Percentiles rank a stretch among this genome's conserved stretches.
Conservation (phyloP, 2,113 vertebrate genomes). For the Apus apus region DNA sequence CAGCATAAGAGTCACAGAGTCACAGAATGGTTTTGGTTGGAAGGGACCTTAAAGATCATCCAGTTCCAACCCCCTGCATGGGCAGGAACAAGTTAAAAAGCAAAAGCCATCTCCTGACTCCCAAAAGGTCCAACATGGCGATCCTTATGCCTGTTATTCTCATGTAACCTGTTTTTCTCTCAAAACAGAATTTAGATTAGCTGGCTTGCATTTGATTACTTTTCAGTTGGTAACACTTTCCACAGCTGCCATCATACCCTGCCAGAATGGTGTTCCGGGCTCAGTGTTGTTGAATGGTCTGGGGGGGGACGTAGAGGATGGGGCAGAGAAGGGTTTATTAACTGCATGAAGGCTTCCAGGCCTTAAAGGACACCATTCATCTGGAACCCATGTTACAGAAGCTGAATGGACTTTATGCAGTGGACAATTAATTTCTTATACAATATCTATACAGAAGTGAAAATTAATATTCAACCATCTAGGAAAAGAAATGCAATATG, state of each 20-base stretch:
- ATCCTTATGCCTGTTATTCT: not conserved
- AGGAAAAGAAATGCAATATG: conserved; percentile 47
- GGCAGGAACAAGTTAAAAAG: not conserved
- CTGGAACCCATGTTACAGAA: not conserved
- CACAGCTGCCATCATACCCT: not conserved
- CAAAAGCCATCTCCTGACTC: not conserved
- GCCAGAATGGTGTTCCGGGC: not conserved
- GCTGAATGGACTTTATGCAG: not conserved
- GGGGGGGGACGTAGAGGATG: not conserved
- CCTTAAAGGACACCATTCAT: not conserved
- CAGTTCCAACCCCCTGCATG: no score
- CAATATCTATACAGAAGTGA: conserved; percentile 4
- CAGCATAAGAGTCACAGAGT: not conserved
- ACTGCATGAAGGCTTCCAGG: not conserved
- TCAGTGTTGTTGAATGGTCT: not conserved
- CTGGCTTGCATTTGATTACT: not conserved
- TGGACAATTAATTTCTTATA: conserved; percentile 40
- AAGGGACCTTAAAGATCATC: no score
- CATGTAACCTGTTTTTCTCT: not conserved
- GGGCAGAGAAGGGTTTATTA: not conserved
- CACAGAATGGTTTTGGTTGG: no score
- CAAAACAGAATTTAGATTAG: not conserved
- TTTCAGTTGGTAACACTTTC: not conserved
- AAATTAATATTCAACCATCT: conserved; percentile 50
- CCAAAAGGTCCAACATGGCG: not conserved